phyloP scores from a whole-genome alignment of 2,888 invertebrate species.

The Euspilapteryx auroguttella region DNA sequence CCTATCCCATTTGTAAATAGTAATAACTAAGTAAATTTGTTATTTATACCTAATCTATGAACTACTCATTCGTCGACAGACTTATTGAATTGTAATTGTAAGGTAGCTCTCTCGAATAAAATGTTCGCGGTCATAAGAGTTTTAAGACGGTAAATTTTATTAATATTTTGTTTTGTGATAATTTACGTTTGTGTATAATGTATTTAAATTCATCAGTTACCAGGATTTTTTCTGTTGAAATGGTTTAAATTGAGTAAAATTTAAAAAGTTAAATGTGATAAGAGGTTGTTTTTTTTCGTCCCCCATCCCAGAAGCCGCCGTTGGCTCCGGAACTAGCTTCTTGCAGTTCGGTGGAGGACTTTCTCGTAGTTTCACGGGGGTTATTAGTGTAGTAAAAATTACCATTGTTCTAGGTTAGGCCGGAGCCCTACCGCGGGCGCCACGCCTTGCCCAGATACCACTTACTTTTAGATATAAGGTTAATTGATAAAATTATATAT shows the following conservation, averaged over 20 bases:
- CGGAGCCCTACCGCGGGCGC: constrained; percentile 12
- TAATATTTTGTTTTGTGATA: constrained; percentile 42
- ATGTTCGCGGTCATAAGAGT: too few species aligned
- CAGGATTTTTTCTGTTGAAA: constrained; percentile 48
- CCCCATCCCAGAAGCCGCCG: neutral
- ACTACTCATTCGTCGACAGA: constrained; percentile 45
- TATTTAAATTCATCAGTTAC: constrained; percentile 55
- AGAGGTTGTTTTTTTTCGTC: constrained; percentile 46
- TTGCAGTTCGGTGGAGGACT: too few species aligned
- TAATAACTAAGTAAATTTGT: constrained; percentile 43
- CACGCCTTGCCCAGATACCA: constrained; percentile 9
- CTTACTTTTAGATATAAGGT: constrained; percentile 26
- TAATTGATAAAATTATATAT: constrained; percentile 35
- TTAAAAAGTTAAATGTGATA: constrained; percentile 39
- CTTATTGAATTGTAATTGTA: constrained; percentile 50
- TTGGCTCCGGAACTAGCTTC: neutral
- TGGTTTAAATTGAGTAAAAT: constrained; percentile 45
- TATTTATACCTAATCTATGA: constrained; percentile 55
- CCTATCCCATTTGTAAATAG: constrained; percentile 42
- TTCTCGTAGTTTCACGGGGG: constrained; percentile 16
- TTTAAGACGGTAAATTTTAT: too few species aligned
- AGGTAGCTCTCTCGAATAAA: too few species aligned
- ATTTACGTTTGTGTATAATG: constrained; percentile 40
- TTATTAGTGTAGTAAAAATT: constrained; percentile 24
- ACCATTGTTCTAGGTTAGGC: constrained; percentile 18